phyloP scores from a whole-genome alignment of 2,113 vertebrate species.

The Morone saxatilis region DNA sequence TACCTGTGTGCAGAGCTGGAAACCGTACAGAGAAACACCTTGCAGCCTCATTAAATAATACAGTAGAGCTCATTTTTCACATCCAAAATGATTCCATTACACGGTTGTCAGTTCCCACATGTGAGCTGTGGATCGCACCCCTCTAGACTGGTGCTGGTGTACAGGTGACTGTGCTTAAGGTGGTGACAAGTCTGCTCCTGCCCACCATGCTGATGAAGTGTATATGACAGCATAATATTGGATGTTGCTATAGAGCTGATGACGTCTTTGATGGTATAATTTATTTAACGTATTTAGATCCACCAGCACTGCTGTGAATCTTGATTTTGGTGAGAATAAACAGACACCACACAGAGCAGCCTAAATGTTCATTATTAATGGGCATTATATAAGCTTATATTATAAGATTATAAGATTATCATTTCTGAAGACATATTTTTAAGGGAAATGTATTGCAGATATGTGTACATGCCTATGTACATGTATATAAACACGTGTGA shows the following conservation, averaged over 20 bases:
- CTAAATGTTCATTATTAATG: not conserved
- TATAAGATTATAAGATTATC: not conserved
- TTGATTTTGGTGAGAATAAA: too few species aligned
- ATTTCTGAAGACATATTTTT: not conserved
- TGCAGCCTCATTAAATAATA: slow-evolving; percentile 60
- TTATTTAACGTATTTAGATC: too few species aligned
- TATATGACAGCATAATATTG: not conserved
- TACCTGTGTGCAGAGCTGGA: not conserved
- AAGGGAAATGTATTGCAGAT: not conserved
- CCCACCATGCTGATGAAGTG: not conserved
- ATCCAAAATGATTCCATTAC: slow-evolving; percentile 72
- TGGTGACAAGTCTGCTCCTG: not conserved
- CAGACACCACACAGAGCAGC: not conserved
- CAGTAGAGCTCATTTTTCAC: slow-evolving; percentile 68
- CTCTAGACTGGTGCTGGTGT: not conserved
- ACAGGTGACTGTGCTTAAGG: not conserved
- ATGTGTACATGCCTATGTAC: not conserved
- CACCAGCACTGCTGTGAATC: too few species aligned
- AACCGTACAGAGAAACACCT: not conserved
- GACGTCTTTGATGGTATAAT: not conserved
- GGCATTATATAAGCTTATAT: not conserved
- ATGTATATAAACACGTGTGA: not conserved
- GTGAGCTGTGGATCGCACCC: slow-evolving; percentile 12
- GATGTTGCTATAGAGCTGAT: not conserved
- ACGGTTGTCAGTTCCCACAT: slow-evolving; percentile 45